Evolutionary conservation across 1,140 invertebrate genomes (phyloP).

Genomic region (Stegodyphus dumicola): DNA sequence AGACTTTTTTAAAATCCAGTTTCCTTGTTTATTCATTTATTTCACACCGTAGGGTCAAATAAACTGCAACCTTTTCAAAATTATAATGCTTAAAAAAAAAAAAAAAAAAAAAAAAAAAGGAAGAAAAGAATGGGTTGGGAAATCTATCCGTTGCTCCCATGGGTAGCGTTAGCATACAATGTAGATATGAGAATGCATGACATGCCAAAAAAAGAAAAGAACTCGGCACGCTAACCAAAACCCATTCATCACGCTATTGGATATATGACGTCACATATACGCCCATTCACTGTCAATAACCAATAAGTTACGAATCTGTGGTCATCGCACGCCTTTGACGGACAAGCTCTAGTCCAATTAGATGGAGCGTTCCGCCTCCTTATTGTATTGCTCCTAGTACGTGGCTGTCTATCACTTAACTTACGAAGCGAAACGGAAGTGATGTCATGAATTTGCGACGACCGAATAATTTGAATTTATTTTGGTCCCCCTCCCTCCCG

Average conservation of each 20-base stretch:
- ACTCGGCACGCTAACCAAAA: conserved; percentile 21
- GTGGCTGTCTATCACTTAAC: conserved; percentile 34
- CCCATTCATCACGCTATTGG: conserved; percentile 45
- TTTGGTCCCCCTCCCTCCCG: too few relatives aligned
- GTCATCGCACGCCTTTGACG: conserved; percentile 23
- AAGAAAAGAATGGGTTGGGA: conserved; percentile 44
- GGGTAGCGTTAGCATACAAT: conserved; percentile 29
- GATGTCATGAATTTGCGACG: too few relatives aligned
- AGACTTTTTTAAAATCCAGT: background rate
- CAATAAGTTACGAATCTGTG: conserved; percentile 45
- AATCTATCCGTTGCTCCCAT: conserved; percentile 2
- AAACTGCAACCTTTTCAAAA: conserved; percentile 18
- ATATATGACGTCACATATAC: conserved; percentile 30
- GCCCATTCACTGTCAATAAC: conserved; percentile 48
- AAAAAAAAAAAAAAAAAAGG: too few relatives aligned
- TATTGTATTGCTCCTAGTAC: conserved; percentile 5
- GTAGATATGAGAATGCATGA: conserved; percentile 34
- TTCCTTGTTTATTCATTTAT: conserved; percentile 35
- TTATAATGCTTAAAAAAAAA: conserved; percentile 11
- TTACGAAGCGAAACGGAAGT: conserved; percentile 13
- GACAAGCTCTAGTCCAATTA: conserved; percentile 34
- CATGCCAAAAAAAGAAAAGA: background rate
- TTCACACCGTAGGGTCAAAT: conserved; percentile 19
- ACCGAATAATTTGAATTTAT: too few relatives aligned
- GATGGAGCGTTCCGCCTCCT: conserved; percentile 28